Evolutionary conservation across 1,140 invertebrate genomes (phyloP).

Genomic region (Philotrypesis tridentata): DNA sequence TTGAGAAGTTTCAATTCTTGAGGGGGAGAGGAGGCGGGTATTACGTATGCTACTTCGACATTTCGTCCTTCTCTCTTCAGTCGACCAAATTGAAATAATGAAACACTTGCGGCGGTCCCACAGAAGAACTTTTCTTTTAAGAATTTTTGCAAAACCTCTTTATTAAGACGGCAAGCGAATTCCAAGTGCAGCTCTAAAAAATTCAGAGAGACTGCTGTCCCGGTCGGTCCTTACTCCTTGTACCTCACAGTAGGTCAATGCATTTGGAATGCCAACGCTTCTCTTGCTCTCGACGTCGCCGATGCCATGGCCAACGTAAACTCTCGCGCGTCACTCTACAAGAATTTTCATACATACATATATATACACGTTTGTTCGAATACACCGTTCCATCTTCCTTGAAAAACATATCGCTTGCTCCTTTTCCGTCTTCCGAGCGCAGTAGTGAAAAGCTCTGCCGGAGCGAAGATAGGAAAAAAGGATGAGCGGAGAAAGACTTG

Average conservation of each 20-base stretch:
- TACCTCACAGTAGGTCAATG: constrained; percentile 2
- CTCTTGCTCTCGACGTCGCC: not conserved
- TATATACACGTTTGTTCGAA: not conserved
- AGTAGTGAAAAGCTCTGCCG: not conserved
- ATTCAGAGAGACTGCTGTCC: not conserved
- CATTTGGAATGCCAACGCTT: not conserved
- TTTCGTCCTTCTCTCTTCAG: too few species aligned
- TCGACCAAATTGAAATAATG: too few species aligned
- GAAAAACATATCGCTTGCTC: not conserved
- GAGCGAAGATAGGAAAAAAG: not conserved
- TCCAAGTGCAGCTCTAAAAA: not conserved
- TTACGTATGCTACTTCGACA: not conserved
- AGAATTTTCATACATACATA: constrained; percentile 13
- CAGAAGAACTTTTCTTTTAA: too few species aligned
- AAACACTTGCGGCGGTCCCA: too few species aligned
- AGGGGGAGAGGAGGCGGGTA: too few species aligned
- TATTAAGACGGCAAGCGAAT: not conserved
- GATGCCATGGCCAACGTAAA: not conserved
- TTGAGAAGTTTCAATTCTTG: constrained; percentile 3
- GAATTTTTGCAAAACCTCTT: not conserved
- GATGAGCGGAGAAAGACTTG: not conserved
- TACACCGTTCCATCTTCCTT: not conserved
- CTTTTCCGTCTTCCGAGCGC: not conserved
- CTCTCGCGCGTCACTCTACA: not conserved
- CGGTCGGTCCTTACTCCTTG: not conserved